Evolutionary conservation across 1,140 invertebrate genomes (phyloP).

Genomic region (Megathymus violae): DNA sequence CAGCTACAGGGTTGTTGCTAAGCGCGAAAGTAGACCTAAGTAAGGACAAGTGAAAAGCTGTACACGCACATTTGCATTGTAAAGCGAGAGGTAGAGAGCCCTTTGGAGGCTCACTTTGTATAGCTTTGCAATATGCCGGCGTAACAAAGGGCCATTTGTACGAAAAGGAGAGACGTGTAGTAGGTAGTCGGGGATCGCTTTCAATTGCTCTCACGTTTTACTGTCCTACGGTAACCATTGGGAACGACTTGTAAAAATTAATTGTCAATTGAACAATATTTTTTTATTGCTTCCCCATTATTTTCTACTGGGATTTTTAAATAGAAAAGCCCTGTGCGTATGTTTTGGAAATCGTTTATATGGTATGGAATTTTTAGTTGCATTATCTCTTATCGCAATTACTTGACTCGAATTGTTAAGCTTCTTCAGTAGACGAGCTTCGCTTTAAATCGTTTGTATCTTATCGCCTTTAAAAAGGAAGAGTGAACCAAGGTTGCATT

Average conservation of each 20-base stretch:
- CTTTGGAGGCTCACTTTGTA: slow-evolving; percentile 17
- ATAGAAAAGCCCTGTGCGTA: background rate
- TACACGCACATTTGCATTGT: slow-evolving; percentile 22
- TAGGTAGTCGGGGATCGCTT: slow-evolving; percentile 9
- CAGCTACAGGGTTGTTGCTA: slow-evolving; percentile 1
- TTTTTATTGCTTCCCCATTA: background rate
- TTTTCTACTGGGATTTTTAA: background rate
- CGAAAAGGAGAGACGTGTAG: background rate
- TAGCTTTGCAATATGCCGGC: slow-evolving; percentile 21
- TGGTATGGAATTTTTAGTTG: background rate
- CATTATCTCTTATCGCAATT: slow-evolving; percentile 22
- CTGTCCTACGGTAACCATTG: slow-evolving; percentile 3
- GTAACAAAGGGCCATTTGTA: slow-evolving; percentile 23
- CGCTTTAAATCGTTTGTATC: slow-evolving; percentile 21
- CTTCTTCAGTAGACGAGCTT: slow-evolving; percentile 23
- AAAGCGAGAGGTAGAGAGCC: slow-evolving; percentile 14
- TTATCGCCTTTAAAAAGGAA: slow-evolving; percentile 33
- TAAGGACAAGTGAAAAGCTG: slow-evolving; percentile 18
- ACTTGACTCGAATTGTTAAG: slow-evolving; percentile 15
- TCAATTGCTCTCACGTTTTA: slow-evolving; percentile 13
- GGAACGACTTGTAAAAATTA: slow-evolving; percentile 18
- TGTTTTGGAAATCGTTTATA: background rate
- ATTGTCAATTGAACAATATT: slow-evolving; percentile 4
- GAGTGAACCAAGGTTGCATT: slow-evolving; percentile 42
- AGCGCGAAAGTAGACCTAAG: slow-evolving; percentile 1